phyloP scores from a whole-genome alignment of 2,888 invertebrate genomes.

The Limenitis camilla region DNA sequence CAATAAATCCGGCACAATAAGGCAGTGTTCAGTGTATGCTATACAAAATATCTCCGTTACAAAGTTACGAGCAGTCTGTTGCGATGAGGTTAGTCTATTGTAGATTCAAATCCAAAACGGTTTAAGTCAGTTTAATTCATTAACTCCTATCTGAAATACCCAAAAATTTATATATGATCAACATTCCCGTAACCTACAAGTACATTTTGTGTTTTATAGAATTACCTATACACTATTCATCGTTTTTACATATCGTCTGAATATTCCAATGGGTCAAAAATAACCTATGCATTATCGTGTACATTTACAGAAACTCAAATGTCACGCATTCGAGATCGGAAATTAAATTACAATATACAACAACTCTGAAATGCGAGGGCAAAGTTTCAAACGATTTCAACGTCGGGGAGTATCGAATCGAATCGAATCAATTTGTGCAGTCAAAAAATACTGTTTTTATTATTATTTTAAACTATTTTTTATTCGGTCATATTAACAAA shows the following conservation, averaged over 20 bases:
- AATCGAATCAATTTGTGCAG: constrained; percentile 52
- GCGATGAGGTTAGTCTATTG: constrained; percentile 69
- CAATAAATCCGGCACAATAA: constrained; percentile 68
- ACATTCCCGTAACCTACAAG: constrained; percentile 71
- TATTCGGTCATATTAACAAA: constrained; percentile 41
- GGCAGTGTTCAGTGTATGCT: constrained; percentile 72
- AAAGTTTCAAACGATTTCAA: constrained; percentile 44
- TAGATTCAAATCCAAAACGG: constrained; percentile 74
- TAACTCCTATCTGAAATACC: constrained; percentile 68
- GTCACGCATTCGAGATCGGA: constrained; percentile 39
- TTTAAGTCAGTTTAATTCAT: constrained; percentile 65
- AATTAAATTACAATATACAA: constrained; percentile 50
- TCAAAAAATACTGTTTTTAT: constrained; percentile 48
- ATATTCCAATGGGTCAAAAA: constrained; percentile 62
- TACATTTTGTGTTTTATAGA: constrained; percentile 69
- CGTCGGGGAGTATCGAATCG: constrained; percentile 38
- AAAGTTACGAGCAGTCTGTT: constrained; percentile 71
- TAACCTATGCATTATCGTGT: constrained; percentile 41
- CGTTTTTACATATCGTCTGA: constrained; percentile 62
- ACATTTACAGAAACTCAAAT: constrained; percentile 37
- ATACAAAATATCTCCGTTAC: constrained; percentile 71
- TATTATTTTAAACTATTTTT: constrained; percentile 21
- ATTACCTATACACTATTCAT: constrained; percentile 66
- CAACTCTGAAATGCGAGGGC: constrained; percentile 67
- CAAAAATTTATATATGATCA: constrained; percentile 61